phyloP scores from a whole-genome alignment of 2,113 vertebrate genomes.

The Elachura formosa region DNA sequence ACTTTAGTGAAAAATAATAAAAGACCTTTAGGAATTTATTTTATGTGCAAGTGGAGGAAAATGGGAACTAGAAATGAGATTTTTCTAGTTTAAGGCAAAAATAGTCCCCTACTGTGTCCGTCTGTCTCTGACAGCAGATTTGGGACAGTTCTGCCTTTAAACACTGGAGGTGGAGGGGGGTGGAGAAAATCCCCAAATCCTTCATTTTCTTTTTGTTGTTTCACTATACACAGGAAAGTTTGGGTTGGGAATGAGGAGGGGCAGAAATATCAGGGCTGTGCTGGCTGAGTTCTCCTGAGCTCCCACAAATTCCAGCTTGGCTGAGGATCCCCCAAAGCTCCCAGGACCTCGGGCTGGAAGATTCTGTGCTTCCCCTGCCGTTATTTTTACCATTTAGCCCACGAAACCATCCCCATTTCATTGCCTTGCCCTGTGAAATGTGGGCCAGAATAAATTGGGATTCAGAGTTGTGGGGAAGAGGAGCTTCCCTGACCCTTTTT shows the following conservation, averaged over 20 bases:
- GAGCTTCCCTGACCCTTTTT: not conserved
- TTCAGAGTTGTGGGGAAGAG: not conserved
- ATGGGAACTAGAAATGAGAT: not conserved
- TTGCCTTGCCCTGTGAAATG: not conserved
- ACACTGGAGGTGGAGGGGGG: not conserved
- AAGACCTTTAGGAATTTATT: not conserved
- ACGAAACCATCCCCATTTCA: accelerated
- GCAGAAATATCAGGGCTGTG: not conserved
- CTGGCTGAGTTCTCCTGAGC: not conserved
- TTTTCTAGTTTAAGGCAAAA: not conserved
- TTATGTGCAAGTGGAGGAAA: not conserved
- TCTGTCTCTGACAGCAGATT: not conserved
- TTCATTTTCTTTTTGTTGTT: not conserved
- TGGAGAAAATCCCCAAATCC: not conserved
- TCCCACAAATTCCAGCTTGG: not conserved
- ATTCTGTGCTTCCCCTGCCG: not conserved
- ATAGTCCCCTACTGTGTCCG: not conserved
- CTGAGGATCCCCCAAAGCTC: not conserved
- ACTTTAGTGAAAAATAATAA: not conserved
- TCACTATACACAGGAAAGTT: not conserved
- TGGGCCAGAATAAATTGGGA: not conserved
- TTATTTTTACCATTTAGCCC: not conserved
- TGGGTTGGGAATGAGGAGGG: not conserved
- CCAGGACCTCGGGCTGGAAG: not conserved
- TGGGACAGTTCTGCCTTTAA: not conserved